These are phyloP conservation scores for Danionella cerebrum DNA, from an alignment of 2,113 vertebrate genomes.

Conservation along the genomic window DNA sequence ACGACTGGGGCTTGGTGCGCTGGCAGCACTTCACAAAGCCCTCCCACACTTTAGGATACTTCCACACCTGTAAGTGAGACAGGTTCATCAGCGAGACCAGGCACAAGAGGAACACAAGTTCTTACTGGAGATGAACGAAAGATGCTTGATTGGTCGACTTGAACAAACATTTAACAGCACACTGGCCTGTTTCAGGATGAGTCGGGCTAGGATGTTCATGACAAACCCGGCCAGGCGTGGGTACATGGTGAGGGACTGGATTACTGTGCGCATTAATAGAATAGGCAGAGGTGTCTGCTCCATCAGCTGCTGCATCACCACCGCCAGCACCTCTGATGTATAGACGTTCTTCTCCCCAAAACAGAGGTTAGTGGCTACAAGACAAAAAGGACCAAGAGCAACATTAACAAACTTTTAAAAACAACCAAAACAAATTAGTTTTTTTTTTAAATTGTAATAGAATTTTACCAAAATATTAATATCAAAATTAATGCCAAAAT, in stretches of 20 bases:
- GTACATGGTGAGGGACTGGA: constrained; percentile 94
- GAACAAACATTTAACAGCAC: too few relatives aligned
- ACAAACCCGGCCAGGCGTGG: constrained; percentile 87
- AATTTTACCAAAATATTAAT: too few relatives aligned
- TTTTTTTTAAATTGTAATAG: too few relatives aligned
- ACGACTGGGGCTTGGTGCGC: constrained; percentile 87
- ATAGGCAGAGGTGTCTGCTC: constrained; percentile 89
- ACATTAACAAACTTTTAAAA: background rate
- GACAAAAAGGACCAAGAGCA: too few relatives aligned
- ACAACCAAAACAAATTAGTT: too few relatives aligned
- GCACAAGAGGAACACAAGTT: too few relatives aligned
- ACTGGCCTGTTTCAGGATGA: constrained; percentile 88
- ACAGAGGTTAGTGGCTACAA: constrained; percentile 87
- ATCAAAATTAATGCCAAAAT: too few relatives aligned
- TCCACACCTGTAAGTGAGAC: constrained; percentile 78
- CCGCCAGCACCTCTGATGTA: constrained; percentile 88
- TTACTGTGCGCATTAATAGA: constrained; percentile 91
- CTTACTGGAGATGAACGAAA: too few relatives aligned
- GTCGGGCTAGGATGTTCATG: constrained; percentile 91
- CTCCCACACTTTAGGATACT: constrained; percentile 94
- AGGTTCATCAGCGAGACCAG: background rate
- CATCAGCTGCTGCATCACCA: constrained; percentile 97
- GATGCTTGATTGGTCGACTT: too few relatives aligned
- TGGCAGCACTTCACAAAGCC: constrained; percentile 96
- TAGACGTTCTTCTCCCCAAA: constrained; percentile 89